phyloP scores from a whole-genome alignment of 2,797 vertebrate species.

The Argentina silus region DNA sequence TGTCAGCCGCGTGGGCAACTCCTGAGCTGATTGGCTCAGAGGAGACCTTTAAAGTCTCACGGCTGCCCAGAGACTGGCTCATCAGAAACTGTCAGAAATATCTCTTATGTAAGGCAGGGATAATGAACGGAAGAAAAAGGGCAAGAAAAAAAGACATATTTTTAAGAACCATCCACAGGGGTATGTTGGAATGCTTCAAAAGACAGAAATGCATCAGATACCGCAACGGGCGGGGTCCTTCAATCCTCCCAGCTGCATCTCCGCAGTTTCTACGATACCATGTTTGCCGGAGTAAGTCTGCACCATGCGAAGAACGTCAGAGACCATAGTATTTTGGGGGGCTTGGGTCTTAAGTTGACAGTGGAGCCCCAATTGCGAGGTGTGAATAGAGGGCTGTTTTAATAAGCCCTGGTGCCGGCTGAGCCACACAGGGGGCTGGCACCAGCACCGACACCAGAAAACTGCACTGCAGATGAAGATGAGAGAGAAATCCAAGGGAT shows the following conservation, averaged over 20 bases:
- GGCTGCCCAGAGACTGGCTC: conserved; percentile 60
- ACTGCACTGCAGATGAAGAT: conserved; percentile 69
- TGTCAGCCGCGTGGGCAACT: conserved; percentile 42
- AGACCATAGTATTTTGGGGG: conserved; percentile 46
- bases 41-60: conserved; percentile 57
- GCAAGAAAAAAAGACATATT: conserved; percentile 39
- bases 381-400: conserved; percentile 72
- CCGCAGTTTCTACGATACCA: conserved; percentile 45
- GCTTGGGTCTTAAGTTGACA: conserved; percentile 70
- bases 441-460: conserved; percentile 64
- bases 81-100: conserved; percentile 66
- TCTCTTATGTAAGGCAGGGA: conserved; percentile 75
- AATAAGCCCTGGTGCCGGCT: conserved; percentile 72
- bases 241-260: conserved; percentile 43
- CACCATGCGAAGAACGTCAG: conserved; percentile 58
- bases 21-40: conserved; percentile 51
- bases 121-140: conserved; percentile 69
- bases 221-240: conserved; percentile 56
- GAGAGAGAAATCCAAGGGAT: conserved; percentile 57
- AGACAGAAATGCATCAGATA: conserved; percentile 77
- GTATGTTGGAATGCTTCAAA: conserved; percentile 77
- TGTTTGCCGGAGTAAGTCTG: conserved; percentile 54
- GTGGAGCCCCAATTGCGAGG: conserved; percentile 61
- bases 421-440: conserved; percentile 74
- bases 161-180: conserved; percentile 71